Evolutionary conservation across 2,888 invertebrate genomes (phyloP), one percentile per base, ranked within the genome.

Genomic region (Onchidella celtica): DNA sequence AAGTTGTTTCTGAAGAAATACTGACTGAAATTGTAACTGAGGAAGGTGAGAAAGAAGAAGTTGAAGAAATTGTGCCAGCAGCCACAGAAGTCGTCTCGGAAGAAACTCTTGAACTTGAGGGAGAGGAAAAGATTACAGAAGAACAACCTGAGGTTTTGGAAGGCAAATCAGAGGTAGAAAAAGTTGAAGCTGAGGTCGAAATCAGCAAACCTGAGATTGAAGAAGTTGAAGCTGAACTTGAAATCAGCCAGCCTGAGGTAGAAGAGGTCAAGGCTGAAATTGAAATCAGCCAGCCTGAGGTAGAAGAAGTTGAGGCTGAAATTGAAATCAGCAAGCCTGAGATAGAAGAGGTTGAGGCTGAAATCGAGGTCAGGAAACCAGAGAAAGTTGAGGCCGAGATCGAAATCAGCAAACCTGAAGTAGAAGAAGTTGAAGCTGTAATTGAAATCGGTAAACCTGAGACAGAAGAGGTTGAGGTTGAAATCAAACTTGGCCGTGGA

Each of bases 341-440:
- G 34, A 92, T 96, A 74, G 95, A 95, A 91, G 93, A 94, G 69
- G 95, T 95, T 86, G 95, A 95, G 89, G 66, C 40, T 21, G 79
- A 74, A 70, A 73, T 86, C 59, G 75, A 57, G 24, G 78, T 85
- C 21, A 47, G 1, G 9, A 14, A 38, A 40, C 72, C 72, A 24
- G 29, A 72, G 65, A 72, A 79, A 72, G 86, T 72, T 38, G 76
- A 79, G 9, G 73, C 83, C 38, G 85, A 86, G 81, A 79, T 81
- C 29, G 34, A 57, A 57, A 59, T 70, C 40, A 79, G 77, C 34
- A 75, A 82, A 55, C 78, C 81, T 21, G 61, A 81, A n/a, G 92
- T 96, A 73, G 95, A 95, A 91, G 94, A 94, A 73, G 95, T 95
- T 86, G 95, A 95, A 89, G 90, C 65, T 76, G 82, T 61, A 61